Base-by-base conservation (phyloP, 1,140 invertebrate genomes). In the Drosophila virilis region DNA sequence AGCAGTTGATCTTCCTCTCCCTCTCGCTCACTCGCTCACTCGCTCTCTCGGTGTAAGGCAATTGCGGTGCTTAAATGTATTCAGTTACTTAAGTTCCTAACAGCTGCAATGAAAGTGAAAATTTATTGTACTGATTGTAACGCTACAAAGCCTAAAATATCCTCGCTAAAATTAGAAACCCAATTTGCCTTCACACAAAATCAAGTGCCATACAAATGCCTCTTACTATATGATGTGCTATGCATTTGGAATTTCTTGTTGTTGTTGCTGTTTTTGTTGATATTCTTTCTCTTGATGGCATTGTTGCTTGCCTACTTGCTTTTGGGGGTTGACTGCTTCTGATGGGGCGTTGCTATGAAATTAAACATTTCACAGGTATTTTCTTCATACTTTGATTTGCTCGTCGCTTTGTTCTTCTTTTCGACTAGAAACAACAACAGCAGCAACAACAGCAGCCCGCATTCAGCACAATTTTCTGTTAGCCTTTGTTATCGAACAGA, bases 301-400 rank as follows among this genome's bases (percentile, higher is more conserved):
- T 76, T 68, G 72, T 70, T 78, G 75, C 78, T 64, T 64, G 67
- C 51, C 75, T 59, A 51, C 58, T 35, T 48, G 54, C 38, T 42
- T 45, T 66, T 57, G 65, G 67, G 65, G 78, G 55, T 59, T 66
- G 65, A 35, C 70, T 81, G 82, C 75, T 70, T 80, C 66, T 80
- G 77, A 70, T 80, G 48, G 89, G 89, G 89, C 82, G 89, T 91
- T 91, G 89, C 89, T 90, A 91, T 86, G 89, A 91, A 91, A 90
- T 91, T 89, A 86, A 91, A 91, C 84, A 91, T 91, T 88, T 89
- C 82, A 79, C 83, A 91, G 89, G 89, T 91, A 91, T 91, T 91
- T 67, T 77, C 80, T 79, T 72, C 69, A 52, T 88, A 66, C 88
- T 84, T 91, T 91, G 80, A 88, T 91, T 81, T 84, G 37, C 66